These are phyloP conservation scores for Plestiodon gilberti DNA, from an alignment of 2,113 vertebrate species.

Conservation along the genomic window DNA sequence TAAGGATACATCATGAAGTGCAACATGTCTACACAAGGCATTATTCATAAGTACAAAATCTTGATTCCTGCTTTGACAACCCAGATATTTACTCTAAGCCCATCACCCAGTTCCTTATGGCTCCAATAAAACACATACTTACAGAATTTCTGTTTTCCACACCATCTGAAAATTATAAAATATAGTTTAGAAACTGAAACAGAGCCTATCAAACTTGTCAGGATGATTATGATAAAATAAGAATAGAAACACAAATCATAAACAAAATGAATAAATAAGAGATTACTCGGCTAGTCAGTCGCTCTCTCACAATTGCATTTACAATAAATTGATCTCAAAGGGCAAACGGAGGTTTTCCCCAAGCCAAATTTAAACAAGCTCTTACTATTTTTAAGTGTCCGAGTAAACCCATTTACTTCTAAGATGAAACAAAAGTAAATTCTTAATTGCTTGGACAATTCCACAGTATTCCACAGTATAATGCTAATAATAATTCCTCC, in stretches of 20 bases:
- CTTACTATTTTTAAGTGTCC: background rate
- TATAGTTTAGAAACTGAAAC: constrained; percentile 23
- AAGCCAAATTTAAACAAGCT: background rate
- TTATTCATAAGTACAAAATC: background rate
- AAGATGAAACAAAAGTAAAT: background rate
- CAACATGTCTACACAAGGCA: background rate
- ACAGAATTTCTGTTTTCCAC: constrained; percentile 76
- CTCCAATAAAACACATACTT: constrained; percentile 61
- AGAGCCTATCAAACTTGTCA: background rate
- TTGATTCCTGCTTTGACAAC: background rate
- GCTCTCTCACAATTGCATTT: background rate
- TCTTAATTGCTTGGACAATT: constrained; percentile 33
- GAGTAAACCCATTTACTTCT: constrained; percentile 7
- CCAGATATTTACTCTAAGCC: background rate
- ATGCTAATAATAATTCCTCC: background rate
- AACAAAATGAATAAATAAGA: constrained; percentile 1
- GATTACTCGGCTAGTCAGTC: background rate
- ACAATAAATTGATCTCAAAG: background rate
- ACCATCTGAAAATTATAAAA: constrained; percentile 75
- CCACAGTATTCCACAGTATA: background rate
- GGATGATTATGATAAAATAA: background rate
- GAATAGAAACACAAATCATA: background rate
- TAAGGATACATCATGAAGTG: background rate
- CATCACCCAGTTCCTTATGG: background rate
- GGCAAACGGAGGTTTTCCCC: background rate